Evolutionary conservation across 2,888 invertebrate genomes (phyloP).

Genomic region (Anarsia innoxiella): DNA sequence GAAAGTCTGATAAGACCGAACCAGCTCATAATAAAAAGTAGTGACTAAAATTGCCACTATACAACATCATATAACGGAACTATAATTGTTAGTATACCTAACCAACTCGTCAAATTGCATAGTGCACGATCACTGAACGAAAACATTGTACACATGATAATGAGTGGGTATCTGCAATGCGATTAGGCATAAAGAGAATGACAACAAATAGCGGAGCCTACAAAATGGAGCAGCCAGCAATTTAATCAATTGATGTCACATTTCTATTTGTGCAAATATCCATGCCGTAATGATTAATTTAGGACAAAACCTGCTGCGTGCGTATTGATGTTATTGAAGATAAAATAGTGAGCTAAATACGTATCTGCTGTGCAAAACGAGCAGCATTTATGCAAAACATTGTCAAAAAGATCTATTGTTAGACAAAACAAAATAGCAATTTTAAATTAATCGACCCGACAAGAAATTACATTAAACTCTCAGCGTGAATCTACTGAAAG

Average conservation of each 20-base stretch:
- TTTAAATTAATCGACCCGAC: too few species aligned
- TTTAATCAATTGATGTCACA: slow-evolving; percentile 29
- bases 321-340: too few species aligned
- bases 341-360: too few species aligned
- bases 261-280: background rate
- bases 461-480: slow-evolving; percentile 4
- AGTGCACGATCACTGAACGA: slow-evolving; percentile 50
- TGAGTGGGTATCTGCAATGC: slow-evolving; percentile 23
- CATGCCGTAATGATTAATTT: too few species aligned
- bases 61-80: slow-evolving; percentile 1
- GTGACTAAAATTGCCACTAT: slow-evolving; percentile 2
- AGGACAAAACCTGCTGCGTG: too few species aligned
- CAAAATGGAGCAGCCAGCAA: slow-evolving; percentile 37
- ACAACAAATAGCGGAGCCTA: slow-evolving; percentile 32
- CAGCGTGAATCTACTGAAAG: slow-evolving; percentile 7
- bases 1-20: slow-evolving; percentile 3
- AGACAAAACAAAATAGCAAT: too few species aligned
- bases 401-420: too few species aligned
- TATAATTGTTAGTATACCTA: background rate
- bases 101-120: slow-evolving; percentile 41
- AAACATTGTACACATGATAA: slow-evolving; percentile 35
- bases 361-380: too few species aligned
- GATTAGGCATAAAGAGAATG: slow-evolving; percentile 34
- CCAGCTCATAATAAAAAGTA: background rate
- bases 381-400: too few species aligned